Base-by-base conservation (phyloP, 2,888 invertebrate genomes). In the Tachina lurida region DNA sequence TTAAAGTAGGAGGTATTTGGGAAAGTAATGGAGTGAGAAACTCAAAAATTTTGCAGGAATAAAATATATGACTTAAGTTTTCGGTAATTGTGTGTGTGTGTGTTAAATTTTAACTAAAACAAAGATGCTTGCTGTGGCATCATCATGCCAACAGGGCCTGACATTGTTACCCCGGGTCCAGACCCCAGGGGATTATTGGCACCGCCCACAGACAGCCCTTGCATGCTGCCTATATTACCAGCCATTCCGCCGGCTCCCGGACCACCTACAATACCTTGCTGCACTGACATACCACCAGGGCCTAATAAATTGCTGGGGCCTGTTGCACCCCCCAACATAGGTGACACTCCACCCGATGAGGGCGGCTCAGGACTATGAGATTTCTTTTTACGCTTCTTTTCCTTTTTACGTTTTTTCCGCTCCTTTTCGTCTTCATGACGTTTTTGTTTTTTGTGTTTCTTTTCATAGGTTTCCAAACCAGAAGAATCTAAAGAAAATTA, bases 361-460 rank as follows among this genome's bases (percentile, higher is more conserved):
- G 88, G 87, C n/a, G 89, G 97, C 91, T 97, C 97, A 0, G 97
- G 97, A 91, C 97, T 97, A 92, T 97, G 97, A 90, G 97, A 97
- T 90, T 97, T 97, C 92, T 98, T 98, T 95, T 98, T 98, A 89
- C 98, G 94, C 90, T 98, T 98, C 93, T 98, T 98, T 91, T 98
- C 98, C 93, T 98, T 98, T 95, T 98, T 98, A 90, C 98, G 94
- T 92, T 98, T 98, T 93, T 97, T 98, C 49, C 97, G 94, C 90
- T 98, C 98, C 90, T 98, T 98, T 89, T 98, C 98, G 88, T 98
- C 98, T 89, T 98, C 98, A 89, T 98, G 97, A 52, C 97, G 94
- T 92, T 97, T 98, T 90, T 97, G 97, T 92, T 98, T 98, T 94
- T 98, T 98, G 93, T 98, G 98, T 92, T 98, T 98, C 94, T 98